Evolutionary conservation across 1,140 invertebrate species (phyloP), one percentile per base, ranked within the genome.

Genomic region (Drosophila nigrodunni): DNA sequence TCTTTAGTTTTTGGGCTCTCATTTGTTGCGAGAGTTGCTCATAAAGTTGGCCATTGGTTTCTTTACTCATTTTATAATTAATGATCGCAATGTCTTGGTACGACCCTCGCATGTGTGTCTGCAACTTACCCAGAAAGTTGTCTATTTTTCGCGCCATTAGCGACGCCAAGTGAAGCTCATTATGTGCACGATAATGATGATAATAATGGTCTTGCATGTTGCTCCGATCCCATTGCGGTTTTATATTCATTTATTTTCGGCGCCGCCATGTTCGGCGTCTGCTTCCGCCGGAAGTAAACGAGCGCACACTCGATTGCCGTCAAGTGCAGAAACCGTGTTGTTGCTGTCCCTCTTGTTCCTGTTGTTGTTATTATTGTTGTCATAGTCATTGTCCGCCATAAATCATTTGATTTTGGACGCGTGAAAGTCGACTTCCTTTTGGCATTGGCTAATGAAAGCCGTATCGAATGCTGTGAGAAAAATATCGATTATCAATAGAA

Each of bases 321-420:
- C 52, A 55, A 47, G 65, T 55, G 55, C n/a, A 37, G 25, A n/a
- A 9, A 46, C n/a, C 37, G 39, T 46, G 50, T 25, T 41, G 46
- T 44, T 52, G 62, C 37, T 21, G 30, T 46, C 64, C 58, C 55
- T 70, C 64, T 69, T 78, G 47, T 47, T 15, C 15, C 8, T 59
- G 44, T 37, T 34, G 35, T 43, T 68, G 66, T 78, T 86, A 50
- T 66, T 78, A 58, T 64, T 75, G 39, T 52, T 70, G 52, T 30
- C 57, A 15, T 58, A 55, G 58, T 52, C 73, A 71, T 75, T 58
- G 73, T 64, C 46, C 61, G 46, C 57, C 82, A 78, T 87, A 87
- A 87, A 87, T 87, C 82, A 87, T 87, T 82, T 57, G 82, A 88
- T 79, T 73, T 77, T 65, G 68, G 43, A 41, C 66, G 72, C 72